Evolutionary conservation across 2,888 invertebrate genomes (phyloP).

Genomic region (Spatulosminthurus flaviceps): DNA sequence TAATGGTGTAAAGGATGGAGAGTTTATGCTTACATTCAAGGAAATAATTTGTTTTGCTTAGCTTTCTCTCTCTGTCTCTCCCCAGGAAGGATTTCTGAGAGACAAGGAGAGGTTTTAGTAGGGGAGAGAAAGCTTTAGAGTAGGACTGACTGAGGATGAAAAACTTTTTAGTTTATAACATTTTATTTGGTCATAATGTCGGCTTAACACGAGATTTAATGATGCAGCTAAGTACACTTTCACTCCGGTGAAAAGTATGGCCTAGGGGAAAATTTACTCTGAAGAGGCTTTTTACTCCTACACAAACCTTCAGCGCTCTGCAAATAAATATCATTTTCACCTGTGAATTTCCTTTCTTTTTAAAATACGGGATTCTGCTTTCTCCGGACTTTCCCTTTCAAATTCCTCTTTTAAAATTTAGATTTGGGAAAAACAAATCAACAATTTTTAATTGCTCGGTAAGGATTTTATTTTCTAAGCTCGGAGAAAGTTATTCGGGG

Average conservation of each 20-base stretch:
- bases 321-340: too few relatives aligned
- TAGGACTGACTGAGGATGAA: conserved; percentile 26
- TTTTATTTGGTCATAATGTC: conserved; percentile 56
- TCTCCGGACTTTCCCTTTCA: too few relatives aligned
- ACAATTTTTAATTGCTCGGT: too few relatives aligned
- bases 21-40: background rate
- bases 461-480: too few relatives aligned
- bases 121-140: background rate
- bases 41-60: conserved; percentile 7
- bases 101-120: background rate
- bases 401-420: too few relatives aligned
- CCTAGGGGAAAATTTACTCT: conserved; percentile 40
- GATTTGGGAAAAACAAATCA: too few relatives aligned
- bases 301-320: too few relatives aligned
- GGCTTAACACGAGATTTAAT: conserved; percentile 57
- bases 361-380: too few relatives aligned
- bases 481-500: too few relatives aligned
- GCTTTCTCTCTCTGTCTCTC: background rate
- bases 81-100: background rate
- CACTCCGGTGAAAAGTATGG: conserved; percentile 31
- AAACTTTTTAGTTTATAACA: conserved; percentile 53
- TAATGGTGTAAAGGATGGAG: too few relatives aligned
- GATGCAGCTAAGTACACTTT: conserved; percentile 43
- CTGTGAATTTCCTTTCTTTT: too few relatives aligned
- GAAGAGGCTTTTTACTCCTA: conserved; percentile 17